Conservation (phyloP, 2,888 invertebrate species). For the Orchestes rusci region DNA sequence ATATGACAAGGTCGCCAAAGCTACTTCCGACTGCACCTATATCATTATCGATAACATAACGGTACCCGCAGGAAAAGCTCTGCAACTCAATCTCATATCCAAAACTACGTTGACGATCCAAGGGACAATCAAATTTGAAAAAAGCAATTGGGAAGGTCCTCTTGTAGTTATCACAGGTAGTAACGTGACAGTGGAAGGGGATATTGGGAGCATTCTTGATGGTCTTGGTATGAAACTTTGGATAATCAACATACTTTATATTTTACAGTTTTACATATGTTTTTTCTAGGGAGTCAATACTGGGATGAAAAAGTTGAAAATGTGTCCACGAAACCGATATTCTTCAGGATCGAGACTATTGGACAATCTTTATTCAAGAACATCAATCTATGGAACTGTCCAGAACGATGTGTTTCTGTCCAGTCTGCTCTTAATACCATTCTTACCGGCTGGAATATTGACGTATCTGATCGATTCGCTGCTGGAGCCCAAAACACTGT, state of each 20-base stretch:
- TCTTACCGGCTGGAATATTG: too few relatives aligned
- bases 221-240: conserved; percentile 19
- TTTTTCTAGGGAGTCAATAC: too few relatives aligned
- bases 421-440: too few relatives aligned
- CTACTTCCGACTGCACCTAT: conserved; percentile 7
- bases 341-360: too few relatives aligned
- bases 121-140: conserved; percentile 13
- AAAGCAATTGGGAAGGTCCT: conserved; percentile 16
- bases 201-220: conserved; percentile 17
- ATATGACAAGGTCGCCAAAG: conserved; percentile 10
- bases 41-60: conserved; percentile 11
- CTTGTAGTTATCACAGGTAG: conserved; percentile 13
- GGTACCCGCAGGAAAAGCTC: conserved; percentile 20
- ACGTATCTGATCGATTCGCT: too few relatives aligned
- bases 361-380: too few relatives aligned
- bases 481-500: conserved; percentile 27
- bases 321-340: too few relatives aligned
- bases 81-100: conserved; percentile 10
- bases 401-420: too few relatives aligned
- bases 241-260: too few relatives aligned
- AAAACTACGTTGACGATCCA: conserved; percentile 10
- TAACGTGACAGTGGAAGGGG: conserved; percentile 14
- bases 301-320: too few relatives aligned
- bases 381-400: too few relatives aligned
- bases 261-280: too few relatives aligned